A percentile compares a stretch with the other conserved stretches of the same genome.
Conservation (phyloP, 2,888 invertebrate species). For the Melikaiella ostensackeni region DNA sequence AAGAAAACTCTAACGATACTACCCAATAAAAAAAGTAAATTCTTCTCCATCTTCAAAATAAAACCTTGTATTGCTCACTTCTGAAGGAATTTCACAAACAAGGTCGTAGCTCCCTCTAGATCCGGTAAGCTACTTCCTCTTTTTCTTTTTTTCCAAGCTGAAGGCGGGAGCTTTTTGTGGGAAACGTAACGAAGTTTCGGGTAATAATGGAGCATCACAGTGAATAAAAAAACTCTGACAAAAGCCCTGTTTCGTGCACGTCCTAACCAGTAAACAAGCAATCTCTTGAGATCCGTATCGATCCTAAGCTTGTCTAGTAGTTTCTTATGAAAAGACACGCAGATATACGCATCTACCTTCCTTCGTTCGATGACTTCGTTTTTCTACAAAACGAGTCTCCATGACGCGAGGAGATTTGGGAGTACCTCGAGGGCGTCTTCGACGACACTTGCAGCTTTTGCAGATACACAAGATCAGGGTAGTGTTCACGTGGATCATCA, state of each 20-base stretch:
- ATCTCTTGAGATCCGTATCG: conserved; percentile 1
- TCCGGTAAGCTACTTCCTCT: conserved; percentile 6
- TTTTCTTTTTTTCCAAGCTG: neutral
- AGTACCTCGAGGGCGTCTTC: conserved; percentile 3
- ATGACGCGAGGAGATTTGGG: neutral
- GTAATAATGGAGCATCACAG: neutral
- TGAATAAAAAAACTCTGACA: conserved; percentile 15
- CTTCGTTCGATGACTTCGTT: neutral
- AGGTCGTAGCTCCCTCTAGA: conserved; percentile 10
- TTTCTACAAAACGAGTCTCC: neutral
- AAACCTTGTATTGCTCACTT: neutral
- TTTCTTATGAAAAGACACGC: neutral
- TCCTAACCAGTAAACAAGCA: conserved; percentile 12
- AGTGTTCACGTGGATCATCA: neutral
- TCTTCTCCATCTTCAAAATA: neutral
- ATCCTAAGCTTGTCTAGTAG: neutral
- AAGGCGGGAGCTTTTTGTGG: conserved; percentile 11
- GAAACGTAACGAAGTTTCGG: conserved; percentile 12
- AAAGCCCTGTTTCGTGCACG: conserved; percentile 12
- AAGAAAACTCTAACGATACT: neutral
- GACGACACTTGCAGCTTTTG: neutral
- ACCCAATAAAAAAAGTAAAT: neutral
- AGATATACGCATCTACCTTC: neutral
- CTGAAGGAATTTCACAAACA: conserved; percentile 13
- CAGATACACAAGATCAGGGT: neutral